Base-by-base conservation (phyloP, 1,140 invertebrate species). In the Halictus rubicundus region DNA sequence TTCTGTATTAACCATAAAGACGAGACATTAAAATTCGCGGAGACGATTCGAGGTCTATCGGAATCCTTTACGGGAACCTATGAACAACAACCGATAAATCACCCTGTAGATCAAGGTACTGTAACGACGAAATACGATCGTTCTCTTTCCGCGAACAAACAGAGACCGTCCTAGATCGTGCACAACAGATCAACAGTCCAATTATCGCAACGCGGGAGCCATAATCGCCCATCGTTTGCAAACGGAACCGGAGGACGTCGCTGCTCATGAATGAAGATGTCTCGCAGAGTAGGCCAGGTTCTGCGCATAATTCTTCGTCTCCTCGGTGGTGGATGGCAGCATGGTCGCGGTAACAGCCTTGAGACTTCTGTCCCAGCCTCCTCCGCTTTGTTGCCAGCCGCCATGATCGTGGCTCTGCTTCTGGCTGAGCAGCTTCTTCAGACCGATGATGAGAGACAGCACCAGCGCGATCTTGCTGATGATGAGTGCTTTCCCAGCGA, bases 401-500 rank as follows among this genome's bases (percentile, higher is more conserved):
- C 94, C 93, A 61, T 94, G 92, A 23, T 94, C 94, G 5, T 94
- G 93, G 2, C 94, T 92, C 23, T 95, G 94, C 90, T 96, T 96
- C 84, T 94, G 93, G 0, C 94, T 93, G 74, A 97, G 92, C 0
- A 97, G 90, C 86, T 97, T 97, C 94, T 97, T 97, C n/a, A 97
- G 86, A 0, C 96, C 96, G 66, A 97, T 96, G 75, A 97, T 96
- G 78, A 96, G 95, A 1, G 96, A 95, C 42, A 97, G 91, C 2
- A 97, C 94, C 16, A 97, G 90, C 2, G 96, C 96, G 83, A 97
- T 96, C 93, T 97, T 97, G 23, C 96, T 96, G 69, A 96, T 95
- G 82, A 97, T 96, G 21, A 96, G 90, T 2, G 96, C 96, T 89
- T 97, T 97, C 68, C 96, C 96, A 2, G 96, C 96, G 68, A 96